Conservation (phyloP, 2,888 invertebrate genomes). For the Heliconius aoede region DNA sequence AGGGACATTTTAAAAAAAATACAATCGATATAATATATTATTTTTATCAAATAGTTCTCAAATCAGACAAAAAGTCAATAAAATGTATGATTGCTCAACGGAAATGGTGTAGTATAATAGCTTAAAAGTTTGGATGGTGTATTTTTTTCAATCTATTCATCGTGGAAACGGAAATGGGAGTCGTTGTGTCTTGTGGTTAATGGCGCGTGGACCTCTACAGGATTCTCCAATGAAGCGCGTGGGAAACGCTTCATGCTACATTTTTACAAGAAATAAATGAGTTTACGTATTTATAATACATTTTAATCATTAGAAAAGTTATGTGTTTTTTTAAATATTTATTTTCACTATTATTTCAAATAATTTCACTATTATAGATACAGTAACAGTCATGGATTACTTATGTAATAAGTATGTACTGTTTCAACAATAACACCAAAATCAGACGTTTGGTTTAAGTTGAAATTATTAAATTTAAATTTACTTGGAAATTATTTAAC, state of each 20-base stretch:
- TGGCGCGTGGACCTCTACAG: slow-evolving; percentile 67
- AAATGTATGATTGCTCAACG: slow-evolving; percentile 15
- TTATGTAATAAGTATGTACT: background rate
- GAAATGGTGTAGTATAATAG: slow-evolving; percentile 3
- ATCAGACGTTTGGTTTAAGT: background rate
- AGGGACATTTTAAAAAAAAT: background rate
- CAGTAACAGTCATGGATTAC: background rate
- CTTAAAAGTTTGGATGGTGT: slow-evolving; percentile 14
- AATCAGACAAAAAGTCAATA: background rate
- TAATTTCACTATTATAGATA: background rate
- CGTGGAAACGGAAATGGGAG: slow-evolving; percentile 75
- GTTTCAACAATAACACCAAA: background rate
- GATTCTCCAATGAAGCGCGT: slow-evolving; percentile 66
- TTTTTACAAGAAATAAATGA: slow-evolving; percentile 35
- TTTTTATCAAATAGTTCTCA: background rate
- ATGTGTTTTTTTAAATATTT: background rate
- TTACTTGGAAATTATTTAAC: background rate
- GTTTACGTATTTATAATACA: background rate
- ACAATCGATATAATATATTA: no score
- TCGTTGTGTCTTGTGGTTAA: slow-evolving; percentile 64
- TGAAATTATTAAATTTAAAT: background rate
- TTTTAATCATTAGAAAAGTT: background rate
- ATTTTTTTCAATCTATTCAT: slow-evolving; percentile 51
- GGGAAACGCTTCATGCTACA: slow-evolving; percentile 57
- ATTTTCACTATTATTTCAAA: no score